Evolutionary conservation across 2,113 vertebrate genomes (phyloP), one percentile per base, ranked within the genome.

Genomic region (Leptobrachium leishanense): DNA sequence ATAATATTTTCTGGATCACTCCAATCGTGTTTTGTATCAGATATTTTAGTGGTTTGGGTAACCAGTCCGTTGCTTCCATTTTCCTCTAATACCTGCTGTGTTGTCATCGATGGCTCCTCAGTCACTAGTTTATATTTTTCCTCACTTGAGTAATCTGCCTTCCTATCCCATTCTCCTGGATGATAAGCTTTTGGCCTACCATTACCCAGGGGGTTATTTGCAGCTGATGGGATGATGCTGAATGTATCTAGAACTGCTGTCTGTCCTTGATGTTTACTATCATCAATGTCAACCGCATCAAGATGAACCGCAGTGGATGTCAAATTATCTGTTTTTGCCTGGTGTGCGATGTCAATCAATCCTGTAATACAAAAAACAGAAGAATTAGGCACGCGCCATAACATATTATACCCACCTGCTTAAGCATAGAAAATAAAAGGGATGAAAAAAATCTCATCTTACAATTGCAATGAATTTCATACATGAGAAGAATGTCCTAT

Each of bases 171-270:
- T 44, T 15, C 43, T 70, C 5, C 68, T n/a, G 12, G n/a, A n/a
- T 70, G 43, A 44, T 70, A 50, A 20, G 15, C 13, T 20, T 50
- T 42, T 42, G 7, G 43, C 39, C 15, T 5, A 43, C 50, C 43
- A 57, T 44, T 79, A n/a, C 42, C 31, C 42, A 15, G 42, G 42
- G 7, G 62, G 42, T 80, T 46, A 31, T 43, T 68, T 31, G 63
- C 54, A 31, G 39, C 5, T 72, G 77, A 67, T 43, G 10, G 43
- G 50, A 20, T 13, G n/a, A 20, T 50, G 68, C 68, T 50, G 68
- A 0, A 70, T 39, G 9, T 64, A 5, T 64, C 62, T 31, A 20
- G 9, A 20, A 20, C 43, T 31, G 8, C 12, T 6, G 43, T 70
- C 43, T 31, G 43, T 46, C 20, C 68, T 40, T 73, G 64, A 13